These are phyloP conservation scores for Parnassius apollo DNA, from an alignment of 2,888 invertebrate species.

Conservation along the genomic window DNA sequence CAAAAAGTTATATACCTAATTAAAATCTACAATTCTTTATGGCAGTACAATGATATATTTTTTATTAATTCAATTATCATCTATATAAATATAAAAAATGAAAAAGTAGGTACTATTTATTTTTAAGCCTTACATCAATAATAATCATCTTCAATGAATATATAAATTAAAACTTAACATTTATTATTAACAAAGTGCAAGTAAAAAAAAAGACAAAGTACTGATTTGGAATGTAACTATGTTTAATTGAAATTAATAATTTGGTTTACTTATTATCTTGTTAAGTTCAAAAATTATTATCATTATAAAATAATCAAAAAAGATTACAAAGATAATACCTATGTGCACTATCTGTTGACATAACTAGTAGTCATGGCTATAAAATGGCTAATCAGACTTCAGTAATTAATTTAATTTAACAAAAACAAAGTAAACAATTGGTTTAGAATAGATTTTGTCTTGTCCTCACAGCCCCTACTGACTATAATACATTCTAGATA, in stretches of 20 bases:
- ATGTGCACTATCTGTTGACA: neutral
- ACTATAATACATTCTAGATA: conserved; percentile 41
- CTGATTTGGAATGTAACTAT: conserved; percentile 18
- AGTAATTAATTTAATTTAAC: neutral
- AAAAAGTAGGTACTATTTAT: conserved; percentile 5
- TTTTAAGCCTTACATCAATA: conserved; percentile 8
- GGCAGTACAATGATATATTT: conserved; percentile 13
- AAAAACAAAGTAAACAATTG: neutral
- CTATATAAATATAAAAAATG: neutral
- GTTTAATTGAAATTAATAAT: conserved; percentile 2
- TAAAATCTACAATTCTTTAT: conserved; percentile 13
- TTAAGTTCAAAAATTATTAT: neutral
- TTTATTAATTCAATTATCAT: neutral
- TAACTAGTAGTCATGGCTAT: neutral
- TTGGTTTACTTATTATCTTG: neutral
- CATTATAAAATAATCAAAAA: neutral
- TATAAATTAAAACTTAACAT: conserved; percentile 23
- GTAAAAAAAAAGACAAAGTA: conserved; percentile 12
- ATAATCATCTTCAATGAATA: conserved; percentile 15
- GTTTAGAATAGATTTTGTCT: neutral
- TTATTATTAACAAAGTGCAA: conserved; percentile 11
- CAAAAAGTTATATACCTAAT: conserved; percentile 14
- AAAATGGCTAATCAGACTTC: neutral
- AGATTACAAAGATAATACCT: neutral
- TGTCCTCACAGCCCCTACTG: conserved; percentile 61